Conservation (phyloP, 1,140 invertebrate species). For the Cherax quadricarinatus region DNA sequence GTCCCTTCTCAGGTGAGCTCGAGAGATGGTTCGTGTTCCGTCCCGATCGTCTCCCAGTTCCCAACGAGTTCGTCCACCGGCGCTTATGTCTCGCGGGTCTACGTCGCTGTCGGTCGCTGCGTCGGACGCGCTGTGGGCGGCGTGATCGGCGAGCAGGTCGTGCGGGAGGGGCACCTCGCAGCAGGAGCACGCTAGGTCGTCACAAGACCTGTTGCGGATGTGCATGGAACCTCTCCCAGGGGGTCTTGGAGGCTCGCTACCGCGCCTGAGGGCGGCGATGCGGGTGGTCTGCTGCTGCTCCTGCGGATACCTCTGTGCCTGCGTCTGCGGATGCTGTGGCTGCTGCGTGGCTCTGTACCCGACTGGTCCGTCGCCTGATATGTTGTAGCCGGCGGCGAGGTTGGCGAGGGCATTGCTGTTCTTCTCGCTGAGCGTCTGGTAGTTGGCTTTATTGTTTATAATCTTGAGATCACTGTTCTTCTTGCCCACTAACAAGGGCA, state of each 20-base stretch:
- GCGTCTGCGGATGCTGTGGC: not conserved
- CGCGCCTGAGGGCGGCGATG: conserved; percentile 6
- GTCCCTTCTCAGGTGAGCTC: conserved; percentile 66
- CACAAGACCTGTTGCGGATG: conserved; percentile 53
- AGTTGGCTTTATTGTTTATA: conserved; percentile 67
- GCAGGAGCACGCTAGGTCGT: conserved; percentile 61
- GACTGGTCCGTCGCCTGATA: conserved; percentile 53
- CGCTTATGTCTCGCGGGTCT: conserved; percentile 20
- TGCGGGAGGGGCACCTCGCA: conserved; percentile 36
- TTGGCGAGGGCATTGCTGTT: conserved; percentile 70
- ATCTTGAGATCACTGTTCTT: conserved; percentile 66
- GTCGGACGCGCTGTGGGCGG: conserved; percentile 6
- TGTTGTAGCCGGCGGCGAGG: conserved; percentile 54
- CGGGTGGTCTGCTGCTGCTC: not conserved
- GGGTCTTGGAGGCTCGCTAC: conserved; percentile 53
- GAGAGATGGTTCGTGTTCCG: conserved; percentile 64
- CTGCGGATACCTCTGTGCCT: not conserved
- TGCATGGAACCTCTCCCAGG: conserved; percentile 27
- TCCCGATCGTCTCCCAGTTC: conserved; percentile 53
- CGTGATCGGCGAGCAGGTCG: conserved; percentile 23
- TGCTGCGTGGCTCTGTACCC: conserved; percentile 11
- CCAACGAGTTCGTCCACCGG: conserved; percentile 6
- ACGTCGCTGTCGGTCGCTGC: conserved; percentile 43
- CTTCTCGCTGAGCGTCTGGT: conserved; percentile 53
- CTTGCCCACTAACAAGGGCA: conserved; percentile 40